Conservation (phyloP, 1,140 invertebrate species). For the Mylabris phalerata region DNA sequence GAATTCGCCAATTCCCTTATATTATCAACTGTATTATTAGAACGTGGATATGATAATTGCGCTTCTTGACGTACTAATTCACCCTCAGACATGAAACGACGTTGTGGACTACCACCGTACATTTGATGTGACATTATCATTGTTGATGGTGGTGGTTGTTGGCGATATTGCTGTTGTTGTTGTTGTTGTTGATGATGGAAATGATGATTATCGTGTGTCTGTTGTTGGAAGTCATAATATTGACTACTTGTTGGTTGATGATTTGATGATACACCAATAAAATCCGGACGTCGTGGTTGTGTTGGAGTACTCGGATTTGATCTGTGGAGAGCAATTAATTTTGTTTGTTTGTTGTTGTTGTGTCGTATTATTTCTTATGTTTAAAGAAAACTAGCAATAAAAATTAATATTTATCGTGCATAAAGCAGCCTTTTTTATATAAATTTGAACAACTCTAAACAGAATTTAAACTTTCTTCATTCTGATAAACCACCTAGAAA, state of each 20-base stretch:
- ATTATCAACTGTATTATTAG: conserved; percentile 58
- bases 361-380: no score
- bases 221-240: conserved; percentile 40
- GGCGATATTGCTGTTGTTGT: no score
- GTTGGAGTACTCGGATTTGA: conserved; percentile 85
- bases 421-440: no score
- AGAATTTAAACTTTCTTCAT: no score
- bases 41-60: conserved; percentile 49
- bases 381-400: no score
- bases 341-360: neutral
- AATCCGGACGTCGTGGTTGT: conserved; percentile 75
- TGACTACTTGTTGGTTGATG: conserved; percentile 29
- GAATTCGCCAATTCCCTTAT: conserved; percentile 73
- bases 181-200: no score
- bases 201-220: no score
- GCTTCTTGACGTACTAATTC: conserved; percentile 67
- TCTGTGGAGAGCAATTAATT: conserved; percentile 48
- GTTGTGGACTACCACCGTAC: conserved; percentile 61
- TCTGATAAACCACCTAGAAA: no score
- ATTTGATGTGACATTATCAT: conserved; percentile 28
- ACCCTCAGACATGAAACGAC: conserved; percentile 78
- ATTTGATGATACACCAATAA: conserved; percentile 61
- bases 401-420: no score
- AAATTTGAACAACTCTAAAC: no score
- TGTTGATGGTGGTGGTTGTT: conserved; percentile 38